These are phyloP conservation scores for Germaria angustata DNA, from an alignment of 2,888 invertebrate genomes.

Conservation along the genomic window DNA sequence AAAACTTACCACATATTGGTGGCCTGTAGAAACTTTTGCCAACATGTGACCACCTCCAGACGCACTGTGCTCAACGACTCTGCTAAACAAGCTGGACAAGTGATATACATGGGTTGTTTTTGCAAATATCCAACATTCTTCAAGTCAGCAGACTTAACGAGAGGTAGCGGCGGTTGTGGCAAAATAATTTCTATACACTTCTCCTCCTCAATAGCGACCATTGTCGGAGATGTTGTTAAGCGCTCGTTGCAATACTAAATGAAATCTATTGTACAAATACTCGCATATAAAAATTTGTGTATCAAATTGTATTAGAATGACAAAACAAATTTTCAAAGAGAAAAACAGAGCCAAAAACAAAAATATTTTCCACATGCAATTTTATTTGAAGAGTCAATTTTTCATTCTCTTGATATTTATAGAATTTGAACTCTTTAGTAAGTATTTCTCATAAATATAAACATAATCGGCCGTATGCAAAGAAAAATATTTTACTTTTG, in stretches of 20 bases:
- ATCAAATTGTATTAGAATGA: not conserved
- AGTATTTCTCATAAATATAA: no score
- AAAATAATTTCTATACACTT: conserved; percentile 42
- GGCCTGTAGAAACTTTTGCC: conserved; percentile 71
- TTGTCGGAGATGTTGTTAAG: not conserved
- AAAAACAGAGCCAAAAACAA: not conserved
- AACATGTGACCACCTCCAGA: conserved; percentile 73
- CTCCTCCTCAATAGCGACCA: conserved; percentile 40
- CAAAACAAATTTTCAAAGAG: not conserved
- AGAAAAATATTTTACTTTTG: no score
- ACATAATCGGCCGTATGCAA: no score
- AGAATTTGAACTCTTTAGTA: not conserved
- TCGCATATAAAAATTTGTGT: not conserved
- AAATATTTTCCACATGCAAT: not conserved
- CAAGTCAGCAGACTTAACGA: conserved; percentile 64
- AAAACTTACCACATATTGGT: conserved; percentile 72
- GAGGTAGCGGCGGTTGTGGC: conserved; percentile 57
- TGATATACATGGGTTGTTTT: conserved; percentile 72
- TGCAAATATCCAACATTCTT: conserved; percentile 72
- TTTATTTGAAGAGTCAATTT: not conserved
- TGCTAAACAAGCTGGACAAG: conserved; percentile 75
- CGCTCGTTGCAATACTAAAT: conserved; percentile 13
- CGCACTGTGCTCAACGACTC: conserved; percentile 73
- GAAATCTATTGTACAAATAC: conserved; percentile 3
- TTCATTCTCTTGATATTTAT: not conserved